Base-by-base conservation (phyloP, 2,797 vertebrate genomes). In the Gambusia yucatana region DNA sequence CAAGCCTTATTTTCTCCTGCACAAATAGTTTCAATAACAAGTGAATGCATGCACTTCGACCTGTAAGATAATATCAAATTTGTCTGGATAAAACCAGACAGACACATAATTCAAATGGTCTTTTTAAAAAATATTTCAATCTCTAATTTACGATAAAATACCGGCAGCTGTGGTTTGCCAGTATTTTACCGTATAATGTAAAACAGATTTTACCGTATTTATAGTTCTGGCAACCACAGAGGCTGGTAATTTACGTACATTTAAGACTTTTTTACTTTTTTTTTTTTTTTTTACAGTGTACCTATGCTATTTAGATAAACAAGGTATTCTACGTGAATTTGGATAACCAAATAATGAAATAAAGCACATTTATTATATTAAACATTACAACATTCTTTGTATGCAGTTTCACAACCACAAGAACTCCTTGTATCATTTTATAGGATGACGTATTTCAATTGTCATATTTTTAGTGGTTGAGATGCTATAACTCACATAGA, bases 1-100 rank as follows among this genome's bases (percentile, higher is more conserved):
- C 75, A 77, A 73, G 52, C 46, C 33, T 47, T 39, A 28, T 59
- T 67, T 36, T n/a, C 63, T 55, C 20, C 16, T 71, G 65, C 17
- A 70, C 36, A 48, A 67, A 69, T 3, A 17, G 67, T 3, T 73
- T 6, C 39, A 69, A 77, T 2, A 80, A 72, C 30, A 77, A 65
- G 33, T 28, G 30, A 77, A 43, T 33, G 20, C 41, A 7, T 46
- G 73, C 25, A 75, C 67, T 61, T 75, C 16, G 14, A 80, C 83
- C 55, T 39, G 44, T 39, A 36, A 65, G 20, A 63, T 36, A 57
- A 65, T 16, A 48, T 65, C 9, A 55, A 61, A 46, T 11, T 28
- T 4, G 41, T 69, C 25, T 5, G 43, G 46, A 39, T 44, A 16
- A 67, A 43, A 33, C 63, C 22, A 52, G 50, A 52, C 22, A 73